Base-by-base conservation (phyloP, 2,113 vertebrate genomes). In the Ceuthmochares aereus region DNA sequence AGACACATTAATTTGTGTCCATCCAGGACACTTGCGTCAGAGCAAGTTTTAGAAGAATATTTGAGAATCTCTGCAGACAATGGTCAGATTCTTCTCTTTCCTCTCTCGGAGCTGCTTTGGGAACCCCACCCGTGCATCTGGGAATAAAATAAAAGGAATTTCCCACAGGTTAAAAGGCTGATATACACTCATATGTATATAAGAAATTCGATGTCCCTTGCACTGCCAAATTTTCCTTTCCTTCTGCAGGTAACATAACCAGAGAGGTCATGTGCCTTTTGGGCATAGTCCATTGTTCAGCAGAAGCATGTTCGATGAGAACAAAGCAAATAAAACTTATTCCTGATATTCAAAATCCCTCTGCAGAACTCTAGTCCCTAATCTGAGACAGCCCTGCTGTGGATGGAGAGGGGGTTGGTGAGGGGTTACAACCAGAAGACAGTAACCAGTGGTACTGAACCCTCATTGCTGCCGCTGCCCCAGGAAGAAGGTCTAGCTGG, bases 401-500 rank as follows among this genome's bases (percentile, higher is more conserved):
- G 2, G 37, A 26, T 27, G 37, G 56, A 36, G 37, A 32, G 27
- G 27, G 87, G 40, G 37, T 9, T 32, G 74, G 10, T 25, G 68
- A 73, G n/a, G 30, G 27, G 14, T 6, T 30, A 23, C 32, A 72
- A 2, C 13, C 80, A 68, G 56, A 54, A 67, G 25, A 13, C 32
- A 10, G 45, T 11, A 10, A 16, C 4, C 1, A 17, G 29, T 3
- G 69, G 43, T 11, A 14, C 52, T 0, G 0, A 51, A 36, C 47
- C 54, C 73, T 2, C 1, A 12, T 59, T 2, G 26, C 80, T 59
- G 72, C 68, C 0, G 2, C 15, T 29, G 10, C 15, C n/a, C n/a
- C 9, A 10, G n/a, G n/a, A 30, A n/a, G 59, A 43, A 3, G 5
- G 49, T 34, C 0, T 2, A 56, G 45, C 56, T 59, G 42, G n/a